Evolutionary conservation across 2,888 invertebrate genomes (phyloP), one percentile per base, ranked within the genome.

Genomic region (Micropterix aruncella): DNA sequence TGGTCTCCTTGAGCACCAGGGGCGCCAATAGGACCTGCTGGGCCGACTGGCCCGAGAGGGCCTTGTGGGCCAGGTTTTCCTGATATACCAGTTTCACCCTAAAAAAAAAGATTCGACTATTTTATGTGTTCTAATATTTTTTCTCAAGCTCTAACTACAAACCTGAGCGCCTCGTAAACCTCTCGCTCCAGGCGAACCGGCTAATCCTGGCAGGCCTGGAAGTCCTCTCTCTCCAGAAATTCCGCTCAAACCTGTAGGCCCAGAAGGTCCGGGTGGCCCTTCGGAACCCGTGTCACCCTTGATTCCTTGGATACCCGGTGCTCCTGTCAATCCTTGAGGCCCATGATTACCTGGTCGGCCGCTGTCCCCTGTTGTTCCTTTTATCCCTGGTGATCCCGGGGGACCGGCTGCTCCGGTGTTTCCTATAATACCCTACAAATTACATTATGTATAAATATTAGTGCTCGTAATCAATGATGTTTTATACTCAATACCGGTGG

Each of bases 31-130:
- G 78, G 73, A 2, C 88, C 87, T 15, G 69, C 60, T 41, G 74
- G 58, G 3, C 87, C 87, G 16, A 69, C 63, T 27, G 74, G 74
- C 37, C 88, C 88, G 2, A 77, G 67, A n/a, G 77, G 71, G 2
- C 88, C 88, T 55, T 84, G 83, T 41, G 72, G 63, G 16, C 86
- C 87, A 4, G 79, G 69, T 61, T 83, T 84, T 1, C 86, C 87
- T 40, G 79, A 65, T 41, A 68, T 59, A 37, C 91, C 91, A 51
- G 70, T 70, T 65, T 84, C 83, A 50, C 87, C 86, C 73, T 80
- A 53, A 37, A 47, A 48, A 16, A 38, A 14, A 14, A 15, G 4
- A 17, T 41, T 38, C 5, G 5, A 38, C 16, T 15, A 14, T 5
- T 38, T 15, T 38, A 9, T 38, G 16, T 5, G 14, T 9, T 38